Evolutionary conservation across 2,888 invertebrate species (phyloP), one percentile per base, ranked within the genome.

Genomic region (Helobdella robusta): DNA sequence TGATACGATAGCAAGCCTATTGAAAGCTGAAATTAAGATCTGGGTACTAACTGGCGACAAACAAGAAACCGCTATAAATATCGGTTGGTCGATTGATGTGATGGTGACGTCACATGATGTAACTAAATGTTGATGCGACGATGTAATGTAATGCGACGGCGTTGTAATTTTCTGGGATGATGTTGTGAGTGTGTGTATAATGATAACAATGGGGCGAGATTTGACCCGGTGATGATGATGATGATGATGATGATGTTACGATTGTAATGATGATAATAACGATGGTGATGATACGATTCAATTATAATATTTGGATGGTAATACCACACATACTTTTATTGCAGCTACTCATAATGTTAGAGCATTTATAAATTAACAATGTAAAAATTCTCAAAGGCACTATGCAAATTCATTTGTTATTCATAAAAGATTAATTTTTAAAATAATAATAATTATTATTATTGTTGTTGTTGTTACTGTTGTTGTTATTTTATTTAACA

Each of bases 11-110:
- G 89, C 90, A 32, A 85, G 91, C 28, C 83, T 98, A 48, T 83
- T 92, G 66, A 87, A 89, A 77, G 98, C 98, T 18, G 92, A 91
- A 78, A 79, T 80, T 65, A 78, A 78, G 69, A 75, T 98, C 69
- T 98, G 98, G 98, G 90, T 99, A 66, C 82, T 99, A 74, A 99
- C 98, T 0, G 98, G 98, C 3, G 98, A 99, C 82, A 98, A 98
- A 80, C 93, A 95, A 68, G 98, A 99, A 82, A 98, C 98, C 30
- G 98, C 98, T 72, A 94, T 99, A 75, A 98, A 99, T 82, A 97
- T 99, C 77, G 97, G 82, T 78, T 67, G 48, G 50, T 23, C 4
- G 25, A 8, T 20, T n/a, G n/a, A n/a, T n/a, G n/a, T n/a, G n/a
- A n/a, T n/a, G n/a, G n/a, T n/a, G n/a, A n/a, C n/a, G n/a, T n/a